These are phyloP conservation scores for Drosophila setosimentum DNA, from an alignment of 2,888 invertebrate species.

Conservation along the genomic window DNA sequence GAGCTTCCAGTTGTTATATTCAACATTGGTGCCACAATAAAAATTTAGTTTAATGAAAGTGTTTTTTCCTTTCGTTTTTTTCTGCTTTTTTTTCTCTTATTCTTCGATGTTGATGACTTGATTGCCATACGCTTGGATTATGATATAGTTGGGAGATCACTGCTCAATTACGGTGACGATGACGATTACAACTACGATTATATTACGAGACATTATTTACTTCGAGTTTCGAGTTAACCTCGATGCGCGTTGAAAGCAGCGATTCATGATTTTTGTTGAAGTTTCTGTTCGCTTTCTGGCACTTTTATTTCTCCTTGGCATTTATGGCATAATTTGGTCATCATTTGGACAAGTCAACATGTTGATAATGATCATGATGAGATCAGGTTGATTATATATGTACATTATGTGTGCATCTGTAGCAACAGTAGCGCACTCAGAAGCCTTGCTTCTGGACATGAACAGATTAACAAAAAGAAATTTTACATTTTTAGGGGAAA, in stretches of 20 bases:
- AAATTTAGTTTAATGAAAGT: conserved; percentile 79
- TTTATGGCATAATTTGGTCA: conserved; percentile 73
- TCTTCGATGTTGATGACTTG: conserved; percentile 70
- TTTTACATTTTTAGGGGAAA: conserved; percentile 25
- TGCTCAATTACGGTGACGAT: conserved; percentile 39
- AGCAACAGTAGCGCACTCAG: conserved; percentile 37
- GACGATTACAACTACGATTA: conserved; percentile 45
- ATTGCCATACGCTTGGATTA: conserved; percentile 68
- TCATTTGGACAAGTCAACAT: conserved; percentile 36
- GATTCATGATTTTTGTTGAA: conserved; percentile 22
- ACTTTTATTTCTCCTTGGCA: conserved; percentile 71
- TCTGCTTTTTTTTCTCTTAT: conserved; percentile 6
- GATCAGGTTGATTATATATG: conserved; percentile 28
- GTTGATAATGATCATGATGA: conserved; percentile 30
- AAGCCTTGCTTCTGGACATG: conserved; percentile 16
- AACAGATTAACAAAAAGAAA: conserved; percentile 1
- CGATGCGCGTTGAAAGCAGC: conserved; percentile 58
- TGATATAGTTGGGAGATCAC: conserved; percentile 60
- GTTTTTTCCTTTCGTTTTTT: conserved; percentile 60
- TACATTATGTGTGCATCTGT: background rate
- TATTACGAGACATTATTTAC: conserved; percentile 23
- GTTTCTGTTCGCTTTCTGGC: conserved; percentile 21
- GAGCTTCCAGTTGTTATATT: background rate
- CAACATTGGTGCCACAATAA: conserved; percentile 70
- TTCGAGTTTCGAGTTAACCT: conserved; percentile 25